phyloP scores from a whole-genome alignment of 2,888 invertebrate species.

The Conistra vaccinii region DNA sequence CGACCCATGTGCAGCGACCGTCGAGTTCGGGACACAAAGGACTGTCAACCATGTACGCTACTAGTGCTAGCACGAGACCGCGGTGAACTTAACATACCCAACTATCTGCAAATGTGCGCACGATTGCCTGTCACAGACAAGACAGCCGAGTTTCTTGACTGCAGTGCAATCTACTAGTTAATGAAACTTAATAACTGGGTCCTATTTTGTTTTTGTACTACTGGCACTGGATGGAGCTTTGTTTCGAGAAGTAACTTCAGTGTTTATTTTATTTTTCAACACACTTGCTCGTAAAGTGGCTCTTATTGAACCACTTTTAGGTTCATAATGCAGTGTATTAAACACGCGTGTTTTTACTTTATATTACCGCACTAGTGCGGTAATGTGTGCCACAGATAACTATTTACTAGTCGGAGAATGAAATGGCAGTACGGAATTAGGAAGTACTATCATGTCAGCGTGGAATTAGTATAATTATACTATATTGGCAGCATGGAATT shows the following conservation, averaged over 20 bases:
- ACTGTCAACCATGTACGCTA: conserved; percentile 36
- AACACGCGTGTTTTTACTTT: no score
- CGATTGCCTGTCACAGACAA: conserved; percentile 41
- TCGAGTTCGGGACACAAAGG: conserved; percentile 39
- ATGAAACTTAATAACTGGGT: conserved; percentile 23
- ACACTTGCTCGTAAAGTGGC: no score
- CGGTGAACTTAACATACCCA: conserved; percentile 25
- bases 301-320: no score
- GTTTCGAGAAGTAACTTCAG: conserved; percentile 9
- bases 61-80: conserved; percentile 28
- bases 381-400: no score
- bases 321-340: no score
- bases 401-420: no score
- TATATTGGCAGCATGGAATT: no score
- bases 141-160: conserved; percentile 17
- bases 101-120: conserved; percentile 40
- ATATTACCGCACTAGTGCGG: no score
- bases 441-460: no score
- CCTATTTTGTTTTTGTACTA: conserved; percentile 12
- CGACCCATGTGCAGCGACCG: conserved; percentile 39
- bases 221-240: neutral
- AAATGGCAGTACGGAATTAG: no score
- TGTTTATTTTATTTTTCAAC: neutral
- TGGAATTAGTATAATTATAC: no score
- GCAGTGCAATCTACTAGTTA: conserved; percentile 27